A percentile compares a stretch with the other conserved stretches of the same genome.
phyloP scores from a whole-genome alignment of 2,888 invertebrate genomes.

The Steinernema hermaphroditum region DNA sequence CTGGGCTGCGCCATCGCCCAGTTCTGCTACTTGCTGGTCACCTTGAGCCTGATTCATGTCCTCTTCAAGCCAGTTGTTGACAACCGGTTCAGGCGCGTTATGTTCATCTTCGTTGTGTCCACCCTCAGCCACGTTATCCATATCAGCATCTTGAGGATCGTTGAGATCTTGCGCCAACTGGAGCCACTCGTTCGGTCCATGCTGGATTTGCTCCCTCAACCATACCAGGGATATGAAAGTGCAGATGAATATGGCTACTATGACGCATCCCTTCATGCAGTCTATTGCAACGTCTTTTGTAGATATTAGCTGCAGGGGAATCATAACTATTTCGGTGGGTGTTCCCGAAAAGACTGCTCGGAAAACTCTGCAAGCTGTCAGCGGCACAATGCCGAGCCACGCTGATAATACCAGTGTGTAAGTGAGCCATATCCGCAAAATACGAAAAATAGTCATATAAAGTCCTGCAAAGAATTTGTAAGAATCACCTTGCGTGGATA shows the following conservation, averaged over 20 bases:
- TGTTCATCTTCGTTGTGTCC: slow-evolving; percentile 10
- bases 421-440: slow-evolving; percentile 92
- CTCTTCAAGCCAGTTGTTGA: slow-evolving; percentile 25
- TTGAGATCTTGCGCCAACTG: slow-evolving; percentile 37
- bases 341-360: slow-evolving; percentile 57
- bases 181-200: slow-evolving; percentile 40
- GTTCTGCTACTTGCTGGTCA: slow-evolving; percentile 33
- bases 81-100: slow-evolving; percentile 14
- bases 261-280: slow-evolving; percentile 76
- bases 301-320: slow-evolving; percentile 51
- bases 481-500: not conserved
- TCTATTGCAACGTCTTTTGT: slow-evolving; percentile 71
- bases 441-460: slow-evolving; percentile 78
- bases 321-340: slow-evolving; percentile 43
- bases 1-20: slow-evolving; percentile 38
- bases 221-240: slow-evolving; percentile 91
- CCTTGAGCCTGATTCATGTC: not conserved
- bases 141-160: slow-evolving; percentile 26
- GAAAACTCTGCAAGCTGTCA: slow-evolving; percentile 78
- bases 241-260: slow-evolving; percentile 84
- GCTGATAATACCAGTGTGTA: slow-evolving; percentile 92
- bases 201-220: slow-evolving; percentile 87
- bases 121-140: slow-evolving; percentile 8
- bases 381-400: slow-evolving; percentile 92
- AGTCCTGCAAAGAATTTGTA: not conserved